Base-by-base conservation (phyloP, 2,113 vertebrate species). In the Chloropsis hardwickii region DNA sequence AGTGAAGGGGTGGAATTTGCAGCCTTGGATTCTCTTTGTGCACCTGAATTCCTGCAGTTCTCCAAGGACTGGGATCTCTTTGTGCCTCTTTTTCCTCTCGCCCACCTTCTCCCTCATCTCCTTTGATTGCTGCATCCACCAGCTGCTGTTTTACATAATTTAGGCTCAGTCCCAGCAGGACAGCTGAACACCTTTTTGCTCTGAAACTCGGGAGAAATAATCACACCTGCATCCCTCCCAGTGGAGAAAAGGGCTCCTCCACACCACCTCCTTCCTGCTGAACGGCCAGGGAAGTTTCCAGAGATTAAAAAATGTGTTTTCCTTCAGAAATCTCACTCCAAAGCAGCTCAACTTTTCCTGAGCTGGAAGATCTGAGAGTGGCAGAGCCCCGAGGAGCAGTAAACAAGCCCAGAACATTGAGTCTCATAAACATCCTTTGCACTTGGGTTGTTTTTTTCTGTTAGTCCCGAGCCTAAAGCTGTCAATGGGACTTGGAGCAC, bases 381-480 rank as follows among this genome's bases (percentile, higher is more conserved):
- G 92, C 94, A 95, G 89, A 72, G 85, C 64, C 10, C 4, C 37
- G 85, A 95, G 76, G 76, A 92, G 80, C 44, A 25, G 92, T 90
- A 95, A 97, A 96, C 90, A 97, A 94, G 88, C 16, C 22, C 90
- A 90, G 94, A 84, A 92, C 92, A 88, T 57, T 31, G 67, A 86
- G 95, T 93, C 88, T 94, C 95, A 81, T 83, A 92, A 97, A 96
- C 94, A 94, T 95, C 95, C 96, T 90, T 88, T 83, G 90, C 76
- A 73, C 85, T 94, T 13, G 53, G 51, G 31, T 61, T 88, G 45
- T 64, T 92, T 87, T 37, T 91, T 76, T 14, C 44, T 50, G 69
- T 71, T 81, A 92, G 85, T 95, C 56, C 85, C 33, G 47, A 56
- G 81, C 67, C 81, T 88, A 64, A 96, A 95, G 92, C 94, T 93